A percentile compares a stretch with the other conserved stretches of the same genome.
These are phyloP conservation scores for Lysandra coridon DNA, from an alignment of 2,888 invertebrate genomes.

Conservation along the genomic window DNA sequence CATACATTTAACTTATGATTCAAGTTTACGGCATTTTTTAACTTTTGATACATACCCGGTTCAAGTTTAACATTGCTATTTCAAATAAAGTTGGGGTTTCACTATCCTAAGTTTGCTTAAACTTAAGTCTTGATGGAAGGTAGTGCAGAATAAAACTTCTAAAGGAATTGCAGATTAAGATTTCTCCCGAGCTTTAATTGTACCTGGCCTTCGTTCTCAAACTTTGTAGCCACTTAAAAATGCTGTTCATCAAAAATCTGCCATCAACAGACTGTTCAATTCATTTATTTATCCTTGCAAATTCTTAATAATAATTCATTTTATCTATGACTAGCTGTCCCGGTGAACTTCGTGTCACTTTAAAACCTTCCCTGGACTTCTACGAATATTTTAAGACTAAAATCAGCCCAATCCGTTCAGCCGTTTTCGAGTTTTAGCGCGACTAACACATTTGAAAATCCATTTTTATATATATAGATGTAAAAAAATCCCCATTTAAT, in stretches of 20 bases:
- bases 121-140: neutral
- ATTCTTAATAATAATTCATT: neutral
- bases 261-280: neutral
- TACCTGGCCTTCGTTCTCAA: neutral
- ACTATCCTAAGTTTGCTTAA: neutral
- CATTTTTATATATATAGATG: neutral
- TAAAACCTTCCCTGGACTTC: no score
- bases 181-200: neutral
- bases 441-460: no score
- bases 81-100: neutral
- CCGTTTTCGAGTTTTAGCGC: no score
- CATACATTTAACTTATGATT: no score
- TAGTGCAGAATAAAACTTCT: slow-evolving; percentile 1
- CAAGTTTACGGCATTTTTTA: no score
- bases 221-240: neutral
- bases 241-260: neutral
- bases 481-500: neutral
- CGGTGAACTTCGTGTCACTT: no score
- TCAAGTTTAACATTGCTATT: neutral
- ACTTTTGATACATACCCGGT: neutral
- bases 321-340: neutral
- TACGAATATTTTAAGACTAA: no score
- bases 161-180: neutral
- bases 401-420: no score
- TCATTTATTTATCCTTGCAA: neutral